These are phyloP conservation scores for Atlantisia rogersi DNA, from an alignment of 2,113 vertebrate genomes.

Conservation along the genomic window DNA sequence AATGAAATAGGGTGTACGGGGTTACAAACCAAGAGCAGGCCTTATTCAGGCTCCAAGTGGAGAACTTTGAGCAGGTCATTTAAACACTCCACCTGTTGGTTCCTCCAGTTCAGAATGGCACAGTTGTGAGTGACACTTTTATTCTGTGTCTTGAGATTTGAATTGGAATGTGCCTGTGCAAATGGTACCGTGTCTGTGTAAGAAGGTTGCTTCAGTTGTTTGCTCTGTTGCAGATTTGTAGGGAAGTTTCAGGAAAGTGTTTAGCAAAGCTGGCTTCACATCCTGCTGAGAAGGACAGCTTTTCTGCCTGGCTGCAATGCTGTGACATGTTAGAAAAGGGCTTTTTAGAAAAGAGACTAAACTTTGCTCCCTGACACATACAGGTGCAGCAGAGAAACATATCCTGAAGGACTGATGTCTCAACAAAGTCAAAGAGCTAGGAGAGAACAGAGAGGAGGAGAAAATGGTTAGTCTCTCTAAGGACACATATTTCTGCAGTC, in stretches of 20 bases:
- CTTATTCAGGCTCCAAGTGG: background rate
- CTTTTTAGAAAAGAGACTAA: background rate
- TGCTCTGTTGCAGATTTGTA: background rate
- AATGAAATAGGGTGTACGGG: background rate
- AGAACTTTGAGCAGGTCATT: background rate
- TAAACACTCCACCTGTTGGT: fast-evolving
- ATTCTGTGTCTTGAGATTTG: background rate
- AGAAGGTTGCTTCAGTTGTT: background rate
- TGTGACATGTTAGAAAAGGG: background rate
- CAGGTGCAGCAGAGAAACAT: background rate
- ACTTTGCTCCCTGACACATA: background rate
- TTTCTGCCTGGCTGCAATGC: background rate
- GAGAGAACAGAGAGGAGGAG: background rate
- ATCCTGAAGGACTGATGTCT: background rate
- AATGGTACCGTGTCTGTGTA: background rate
- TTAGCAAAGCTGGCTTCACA: background rate
- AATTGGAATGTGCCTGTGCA: background rate
- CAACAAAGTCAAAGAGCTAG: background rate
- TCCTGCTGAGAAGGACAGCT: background rate
- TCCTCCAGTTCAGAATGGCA: background rate
- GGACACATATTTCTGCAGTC: background rate
- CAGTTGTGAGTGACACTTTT: background rate
- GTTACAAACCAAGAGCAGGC: background rate
- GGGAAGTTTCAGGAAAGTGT: background rate
- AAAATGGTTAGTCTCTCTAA: background rate